Evolutionary conservation across 2,113 vertebrate species (phyloP).

Genomic region (Cricetomys ansorgei): DNA sequence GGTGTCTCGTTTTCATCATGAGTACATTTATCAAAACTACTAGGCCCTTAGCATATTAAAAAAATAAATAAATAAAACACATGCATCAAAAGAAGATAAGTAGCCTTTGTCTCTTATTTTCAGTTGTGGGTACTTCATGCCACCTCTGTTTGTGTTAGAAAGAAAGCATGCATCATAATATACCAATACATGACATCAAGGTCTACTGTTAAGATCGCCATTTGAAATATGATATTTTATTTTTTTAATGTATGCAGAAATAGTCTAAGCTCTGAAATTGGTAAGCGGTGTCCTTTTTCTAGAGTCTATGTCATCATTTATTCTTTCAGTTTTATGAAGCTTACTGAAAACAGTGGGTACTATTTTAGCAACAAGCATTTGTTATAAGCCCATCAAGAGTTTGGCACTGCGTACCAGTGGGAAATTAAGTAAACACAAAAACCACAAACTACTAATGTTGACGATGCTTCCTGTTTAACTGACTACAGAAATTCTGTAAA

Average conservation of each 20-base stretch:
- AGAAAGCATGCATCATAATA: background rate
- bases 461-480: background rate
- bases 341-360: background rate
- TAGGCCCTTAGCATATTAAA: background rate
- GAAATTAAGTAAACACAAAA: slow-evolving; percentile 41
- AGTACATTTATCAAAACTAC: slow-evolving; percentile 29
- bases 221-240: background rate
- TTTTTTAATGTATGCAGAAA: slow-evolving; percentile 47
- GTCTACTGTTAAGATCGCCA: background rate
- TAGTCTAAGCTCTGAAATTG: background rate
- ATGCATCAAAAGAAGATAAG: background rate
- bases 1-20: background rate
- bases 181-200: background rate
- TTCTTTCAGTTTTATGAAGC: background rate
- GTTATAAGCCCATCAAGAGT: background rate
- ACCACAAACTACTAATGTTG: background rate
- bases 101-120: slow-evolving; percentile 1
- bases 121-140: background rate
- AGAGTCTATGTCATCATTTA: slow-evolving; percentile 32
- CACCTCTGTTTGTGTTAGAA: background rate
- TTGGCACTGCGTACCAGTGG: background rate
- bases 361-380: background rate
- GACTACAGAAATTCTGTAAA: background rate
- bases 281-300: background rate
- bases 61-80: background rate